Evolutionary conservation across 2,113 vertebrate genomes (phyloP), one percentile per base, ranked within the genome.

Genomic region (Pao palembangensis): DNA sequence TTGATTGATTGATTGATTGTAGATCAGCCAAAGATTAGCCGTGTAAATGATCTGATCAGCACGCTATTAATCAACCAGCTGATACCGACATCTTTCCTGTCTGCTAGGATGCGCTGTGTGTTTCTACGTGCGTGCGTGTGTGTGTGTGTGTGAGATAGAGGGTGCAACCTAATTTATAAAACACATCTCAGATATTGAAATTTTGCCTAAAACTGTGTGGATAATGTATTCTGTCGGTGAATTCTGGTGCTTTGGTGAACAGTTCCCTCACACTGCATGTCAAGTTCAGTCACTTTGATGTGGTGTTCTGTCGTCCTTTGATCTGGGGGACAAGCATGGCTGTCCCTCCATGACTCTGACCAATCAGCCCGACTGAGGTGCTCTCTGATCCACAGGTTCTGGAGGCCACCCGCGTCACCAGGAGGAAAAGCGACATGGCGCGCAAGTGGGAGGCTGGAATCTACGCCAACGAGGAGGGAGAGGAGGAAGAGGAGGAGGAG

Each of bases 361-460:
- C 7, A 16, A 25, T 11, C 17, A 19, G 47, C 71, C 58, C 75
- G 51, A 82, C 47, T 11, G 14, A 8, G 5, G 11, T 71, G 15
- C 69, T 80, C 28, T 84, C 5, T 66, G 3, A 57, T 61, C 55
- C 47, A 41, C 88, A 99, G 97, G 97, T 99, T 73, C 91, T 99
- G 1, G 96, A 98, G 82, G 97, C 96, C 0, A 98, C 96, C 2
- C 90, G 96, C 17, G 94, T 99, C 54, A 98, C 94, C 61, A 92
- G 96, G 74, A 93, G 96, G 57, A 99, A 99, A 90, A 99, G 96
- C 4, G 92, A 95, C 15, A 93, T 98, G 89, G 96, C 97, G 0
- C 73, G 96, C 64, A 94, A 93, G 55, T 99, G 96, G 97, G 97
- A 99, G 73, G 97, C 96, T 0, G 97, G 96, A 15, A 93, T 98